Evolutionary conservation across 2,113 vertebrate genomes (phyloP), one percentile per base, ranked within the genome.

Genomic region (Rattus rattus): DNA sequence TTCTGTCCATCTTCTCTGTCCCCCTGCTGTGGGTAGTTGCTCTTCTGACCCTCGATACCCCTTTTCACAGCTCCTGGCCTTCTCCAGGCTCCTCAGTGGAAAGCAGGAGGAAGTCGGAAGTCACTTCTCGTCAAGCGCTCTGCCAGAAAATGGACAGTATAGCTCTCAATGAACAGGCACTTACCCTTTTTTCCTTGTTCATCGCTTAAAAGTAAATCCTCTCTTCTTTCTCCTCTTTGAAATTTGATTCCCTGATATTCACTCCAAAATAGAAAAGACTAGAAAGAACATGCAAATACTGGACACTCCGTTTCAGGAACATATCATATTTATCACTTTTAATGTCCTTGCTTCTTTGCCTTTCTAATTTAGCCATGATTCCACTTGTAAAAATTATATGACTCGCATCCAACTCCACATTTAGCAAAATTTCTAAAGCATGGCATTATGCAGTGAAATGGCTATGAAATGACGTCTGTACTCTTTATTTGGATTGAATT

Each of bases 401-500:
- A 98, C 95, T 98, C 90, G 85, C 76, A 76, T 97, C 92, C 96
- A 97, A 93, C 49, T 96, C 96, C 85, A 96, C 97, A 97, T 97
- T 98, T 98, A 98, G 97, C 80, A 97, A 69, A 96, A 93, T 97
- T 94, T 96, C 92, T 93, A 95, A 97, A 93, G 88, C 95, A 88
- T 96, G 96, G 96, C 88, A 95, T 76, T 95, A 92, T 95, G 90
- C 72, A 92, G 96, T 72, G 95, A 96, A 97, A 94, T 97, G 96
- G 96, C 97, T 96, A 95, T 92, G 90, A 96, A 97, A 98, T 95
- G 94, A 97, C 36, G 90, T 91, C 97, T 97, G 69, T 91, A 91
- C 95, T 97, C 96, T 97, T 94, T 95, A 96, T 97, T 95, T 98
- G 97, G 96, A 97, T 97, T 97, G 94, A 93, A 95, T 94, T 98